phyloP scores from a whole-genome alignment of 2,888 invertebrate species.

The Leptinotarsa tumamoca region DNA sequence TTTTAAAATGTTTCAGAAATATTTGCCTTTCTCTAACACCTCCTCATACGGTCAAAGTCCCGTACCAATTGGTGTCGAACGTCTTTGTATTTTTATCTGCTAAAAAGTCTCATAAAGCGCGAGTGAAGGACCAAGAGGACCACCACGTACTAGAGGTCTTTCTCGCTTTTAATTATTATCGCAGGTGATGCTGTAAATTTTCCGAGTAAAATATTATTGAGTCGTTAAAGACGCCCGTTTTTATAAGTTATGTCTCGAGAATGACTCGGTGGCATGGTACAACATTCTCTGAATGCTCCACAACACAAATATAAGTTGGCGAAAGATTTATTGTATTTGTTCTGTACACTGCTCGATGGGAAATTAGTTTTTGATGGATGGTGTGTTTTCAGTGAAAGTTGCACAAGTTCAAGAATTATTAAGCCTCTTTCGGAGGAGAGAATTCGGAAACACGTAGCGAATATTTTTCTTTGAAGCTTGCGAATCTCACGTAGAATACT shows the following conservation, averaged over 20 bases:
- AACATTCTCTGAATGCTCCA: constrained; percentile 31
- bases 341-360: constrained; percentile 29
- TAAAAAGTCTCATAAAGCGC: constrained; percentile 5
- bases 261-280: constrained; percentile 30
- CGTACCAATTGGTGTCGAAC: background rate
- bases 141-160: background rate
- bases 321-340: constrained; percentile 32
- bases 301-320: constrained; percentile 29
- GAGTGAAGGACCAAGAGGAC: constrained; percentile 1
- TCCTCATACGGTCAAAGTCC: no score
- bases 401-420: constrained; percentile 12
- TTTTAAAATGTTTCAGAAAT: no score
- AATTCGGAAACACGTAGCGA: constrained; percentile 11
- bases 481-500: background rate
- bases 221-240: constrained; percentile 29
- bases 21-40: no score
- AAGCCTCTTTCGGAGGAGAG: background rate
- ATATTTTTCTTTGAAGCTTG: background rate
- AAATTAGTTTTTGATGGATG: constrained; percentile 33
- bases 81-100: background rate
- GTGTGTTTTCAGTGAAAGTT: constrained; percentile 22
- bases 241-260: constrained; percentile 26
- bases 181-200: constrained; percentile 22
- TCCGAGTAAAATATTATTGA: constrained; percentile 31
- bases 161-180: constrained; percentile 19